Percentiles rank a stretch among this genome's conserved stretches.
These are phyloP conservation scores for Drosophila biarmipes DNA, from an alignment of 1,140 invertebrate species.

Conservation along the genomic window DNA sequence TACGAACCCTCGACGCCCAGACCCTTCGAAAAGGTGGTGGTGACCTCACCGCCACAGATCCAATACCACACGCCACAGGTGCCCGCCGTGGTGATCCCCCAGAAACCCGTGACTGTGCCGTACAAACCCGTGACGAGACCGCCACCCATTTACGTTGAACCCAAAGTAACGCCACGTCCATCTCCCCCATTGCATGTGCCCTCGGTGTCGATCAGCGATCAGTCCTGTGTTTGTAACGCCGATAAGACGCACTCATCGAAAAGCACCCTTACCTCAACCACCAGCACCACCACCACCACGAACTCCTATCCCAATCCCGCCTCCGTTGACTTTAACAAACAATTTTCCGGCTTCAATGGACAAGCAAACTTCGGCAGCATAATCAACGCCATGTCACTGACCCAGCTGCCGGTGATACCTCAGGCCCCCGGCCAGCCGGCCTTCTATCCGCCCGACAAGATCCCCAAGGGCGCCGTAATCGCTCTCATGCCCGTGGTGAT, in stretches of 20 bases:
- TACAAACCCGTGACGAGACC: slow-evolving; percentile 15
- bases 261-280: slow-evolving; percentile 64
- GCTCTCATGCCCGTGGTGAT: slow-evolving; percentile 87
- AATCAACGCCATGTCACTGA: slow-evolving; percentile 81
- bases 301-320: slow-evolving; percentile 71
- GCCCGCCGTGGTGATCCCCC: slow-evolving; percentile 1
- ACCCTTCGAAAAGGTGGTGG: slow-evolving; percentile 42
- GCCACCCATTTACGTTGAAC: slow-evolving; percentile 27
- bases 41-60: slow-evolving; percentile 47
- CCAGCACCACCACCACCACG: slow-evolving; percentile 44
- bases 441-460: slow-evolving; percentile 83
- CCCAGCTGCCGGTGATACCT: slow-evolving; percentile 78
- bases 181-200: slow-evolving; percentile 64
- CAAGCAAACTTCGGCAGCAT: slow-evolving; percentile 80
- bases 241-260: slow-evolving; percentile 79
- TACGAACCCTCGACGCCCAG: slow-evolving; percentile 48
- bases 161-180: slow-evolving; percentile 78
- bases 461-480: slow-evolving; percentile 85
- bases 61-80: slow-evolving; percentile 51
- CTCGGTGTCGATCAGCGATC: slow-evolving; percentile 63
- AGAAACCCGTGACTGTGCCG: slow-evolving; percentile 13
- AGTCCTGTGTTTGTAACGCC: slow-evolving; percentile 74
- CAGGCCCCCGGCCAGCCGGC: slow-evolving; percentile 74
- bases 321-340: slow-evolving; percentile 80
- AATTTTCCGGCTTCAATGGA: slow-evolving; percentile 75